Conservation (phyloP, 2,113 vertebrate species). For the Ailuropoda melanoleuca region DNA sequence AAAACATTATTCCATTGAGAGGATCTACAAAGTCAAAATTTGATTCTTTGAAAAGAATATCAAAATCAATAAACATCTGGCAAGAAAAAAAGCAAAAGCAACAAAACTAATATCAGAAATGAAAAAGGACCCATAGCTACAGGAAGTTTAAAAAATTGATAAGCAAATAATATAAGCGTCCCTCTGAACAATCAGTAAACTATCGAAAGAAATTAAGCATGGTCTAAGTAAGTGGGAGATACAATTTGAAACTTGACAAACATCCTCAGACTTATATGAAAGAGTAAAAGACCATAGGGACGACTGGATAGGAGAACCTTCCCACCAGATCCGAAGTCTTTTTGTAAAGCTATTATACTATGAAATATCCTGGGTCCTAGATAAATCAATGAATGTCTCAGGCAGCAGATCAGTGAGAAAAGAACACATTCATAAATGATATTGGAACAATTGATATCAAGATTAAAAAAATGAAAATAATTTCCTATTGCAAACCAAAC, state of each 20-base stretch:
- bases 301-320: neutral
- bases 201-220: neutral
- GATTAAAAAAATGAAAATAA: neutral
- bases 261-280: neutral
- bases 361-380: neutral
- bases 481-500: neutral
- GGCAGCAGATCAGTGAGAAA: neutral
- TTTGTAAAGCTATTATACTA: neutral
- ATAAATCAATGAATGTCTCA: neutral
- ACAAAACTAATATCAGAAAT: neutral
- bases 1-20: neutral
- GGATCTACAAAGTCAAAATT: neutral
- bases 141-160: neutral
- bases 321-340: neutral
- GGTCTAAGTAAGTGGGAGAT: neutral
- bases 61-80: slow-evolving; percentile 25
- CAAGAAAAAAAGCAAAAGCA: neutral
- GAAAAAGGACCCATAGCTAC: neutral
- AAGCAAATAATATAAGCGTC: neutral
- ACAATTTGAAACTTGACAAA: neutral
- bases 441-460: neutral
- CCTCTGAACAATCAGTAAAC: neutral
- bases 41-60: slow-evolving; percentile 7
- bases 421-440: neutral
- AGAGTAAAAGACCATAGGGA: neutral